phyloP scores from a whole-genome alignment of 2,113 vertebrate genomes.

The Lontra canadensis region DNA sequence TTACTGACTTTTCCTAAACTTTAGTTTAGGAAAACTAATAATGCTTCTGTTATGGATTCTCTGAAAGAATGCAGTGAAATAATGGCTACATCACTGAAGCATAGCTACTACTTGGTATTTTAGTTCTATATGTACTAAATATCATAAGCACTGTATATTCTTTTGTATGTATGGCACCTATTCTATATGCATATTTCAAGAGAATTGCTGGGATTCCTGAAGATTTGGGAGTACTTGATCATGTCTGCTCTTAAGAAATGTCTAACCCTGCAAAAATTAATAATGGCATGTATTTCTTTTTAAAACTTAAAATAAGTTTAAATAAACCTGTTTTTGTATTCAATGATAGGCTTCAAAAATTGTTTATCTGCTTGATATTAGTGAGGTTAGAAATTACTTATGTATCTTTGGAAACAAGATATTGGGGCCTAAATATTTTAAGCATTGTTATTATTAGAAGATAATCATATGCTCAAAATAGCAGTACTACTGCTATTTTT shows the following conservation, averaged over 20 bases:
- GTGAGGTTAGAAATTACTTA: neutral
- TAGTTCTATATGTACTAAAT: neutral
- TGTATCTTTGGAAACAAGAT: neutral
- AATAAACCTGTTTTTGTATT: neutral
- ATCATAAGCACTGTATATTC: neutral
- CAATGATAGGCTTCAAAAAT: neutral
- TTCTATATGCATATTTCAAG: neutral
- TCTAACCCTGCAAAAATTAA: neutral
- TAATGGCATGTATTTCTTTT: neutral
- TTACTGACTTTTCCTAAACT: neutral
- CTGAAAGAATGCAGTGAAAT: neutral
- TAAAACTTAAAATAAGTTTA: slow-evolving; percentile 23
- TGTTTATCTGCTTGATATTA: neutral
- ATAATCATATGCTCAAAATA: neutral
- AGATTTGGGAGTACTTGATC: neutral
- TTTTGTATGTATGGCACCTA: neutral
- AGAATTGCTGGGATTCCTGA: neutral
- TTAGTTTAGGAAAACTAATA: neutral
- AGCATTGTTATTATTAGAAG: neutral
- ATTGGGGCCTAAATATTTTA: neutral
- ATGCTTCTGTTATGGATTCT: neutral
- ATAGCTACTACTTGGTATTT: neutral
- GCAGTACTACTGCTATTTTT: too few relatives aligned
- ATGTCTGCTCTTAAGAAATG: neutral
- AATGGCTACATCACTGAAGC: neutral